Conservation (phyloP, 2,113 vertebrate genomes). For the Crotalus helleri region DNA sequence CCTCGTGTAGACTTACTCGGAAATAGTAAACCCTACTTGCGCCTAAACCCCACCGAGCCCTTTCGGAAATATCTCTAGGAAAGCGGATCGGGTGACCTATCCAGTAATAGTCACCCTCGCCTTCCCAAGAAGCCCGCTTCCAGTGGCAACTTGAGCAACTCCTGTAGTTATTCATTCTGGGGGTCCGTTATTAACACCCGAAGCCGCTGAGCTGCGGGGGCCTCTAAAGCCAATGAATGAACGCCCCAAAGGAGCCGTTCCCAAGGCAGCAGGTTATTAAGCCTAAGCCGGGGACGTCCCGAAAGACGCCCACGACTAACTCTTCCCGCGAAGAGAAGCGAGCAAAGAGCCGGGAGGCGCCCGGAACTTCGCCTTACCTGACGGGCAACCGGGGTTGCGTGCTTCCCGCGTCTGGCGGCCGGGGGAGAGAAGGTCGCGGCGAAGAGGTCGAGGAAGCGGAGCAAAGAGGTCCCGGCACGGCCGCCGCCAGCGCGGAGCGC, state of each 20-base stretch:
- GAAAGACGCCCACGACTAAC: not conserved
- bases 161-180: not conserved
- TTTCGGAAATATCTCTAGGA: too few relatives aligned
- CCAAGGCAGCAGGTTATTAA: too few relatives aligned
- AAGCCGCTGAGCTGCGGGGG: not conserved
- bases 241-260: too few relatives aligned
- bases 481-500: not conserved
- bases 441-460: not conserved
- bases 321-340: not conserved
- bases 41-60: too few relatives aligned
- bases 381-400: not conserved
- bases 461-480: not conserved
- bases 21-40: too few relatives aligned
- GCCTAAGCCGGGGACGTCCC: too few relatives aligned
- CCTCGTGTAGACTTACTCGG: too few relatives aligned
- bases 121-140: not conserved
- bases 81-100: too few relatives aligned
- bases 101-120: too few relatives aligned
- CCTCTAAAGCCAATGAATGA: not conserved
- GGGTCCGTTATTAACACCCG: not conserved
- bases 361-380: constrained; percentile 29
- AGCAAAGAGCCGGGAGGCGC: not conserved
- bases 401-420: not conserved
- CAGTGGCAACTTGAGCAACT: not conserved
- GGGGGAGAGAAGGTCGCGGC: not conserved